Conservation (phyloP, 2,888 invertebrate species). For the Urechis unicinctus region DNA sequence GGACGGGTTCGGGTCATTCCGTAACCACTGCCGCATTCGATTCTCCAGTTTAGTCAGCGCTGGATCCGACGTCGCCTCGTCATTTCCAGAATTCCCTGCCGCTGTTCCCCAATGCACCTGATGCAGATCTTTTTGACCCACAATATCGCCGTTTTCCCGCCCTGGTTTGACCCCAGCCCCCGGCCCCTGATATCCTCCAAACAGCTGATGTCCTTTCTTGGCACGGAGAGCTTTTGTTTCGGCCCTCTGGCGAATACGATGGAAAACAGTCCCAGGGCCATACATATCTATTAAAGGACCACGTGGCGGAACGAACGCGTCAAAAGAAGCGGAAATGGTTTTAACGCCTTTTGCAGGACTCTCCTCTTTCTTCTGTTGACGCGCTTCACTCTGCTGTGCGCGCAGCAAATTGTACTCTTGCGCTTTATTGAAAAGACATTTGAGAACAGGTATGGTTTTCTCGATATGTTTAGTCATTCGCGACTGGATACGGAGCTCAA, state of each 20-base stretch:
- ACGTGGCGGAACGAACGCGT: conserved; percentile 12
- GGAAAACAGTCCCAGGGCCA: conserved; percentile 46
- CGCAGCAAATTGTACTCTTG: conserved; percentile 3
- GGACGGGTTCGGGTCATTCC: conserved; percentile 17
- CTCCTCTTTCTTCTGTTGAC: conserved; percentile 7
- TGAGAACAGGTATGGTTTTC: conserved; percentile 31
- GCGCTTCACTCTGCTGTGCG: conserved; percentile 6
- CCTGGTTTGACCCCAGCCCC: neutral
- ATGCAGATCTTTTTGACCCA: neutral
- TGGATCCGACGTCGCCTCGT: conserved; percentile 26
- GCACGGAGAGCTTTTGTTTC: conserved; percentile 14
- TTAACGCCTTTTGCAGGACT: conserved; percentile 3
- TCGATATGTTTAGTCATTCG: conserved; percentile 17
- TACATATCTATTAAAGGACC: conserved; percentile 40
- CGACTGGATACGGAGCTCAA: conserved; percentile 34
- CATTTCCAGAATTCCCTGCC: conserved; percentile 10
- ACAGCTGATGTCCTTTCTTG: conserved; percentile 11
- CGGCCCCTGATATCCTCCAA: neutral
- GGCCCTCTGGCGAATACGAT: conserved; percentile 33
- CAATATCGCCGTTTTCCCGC: neutral
- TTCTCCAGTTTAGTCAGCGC: conserved; percentile 31
- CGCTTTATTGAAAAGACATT: neutral
- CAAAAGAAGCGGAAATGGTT: conserved; percentile 30
- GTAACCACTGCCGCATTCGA: conserved; percentile 34
- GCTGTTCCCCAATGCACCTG: neutral